phyloP scores from a whole-genome alignment of 2,113 vertebrate species.

The Chelonoidis abingdonii region DNA sequence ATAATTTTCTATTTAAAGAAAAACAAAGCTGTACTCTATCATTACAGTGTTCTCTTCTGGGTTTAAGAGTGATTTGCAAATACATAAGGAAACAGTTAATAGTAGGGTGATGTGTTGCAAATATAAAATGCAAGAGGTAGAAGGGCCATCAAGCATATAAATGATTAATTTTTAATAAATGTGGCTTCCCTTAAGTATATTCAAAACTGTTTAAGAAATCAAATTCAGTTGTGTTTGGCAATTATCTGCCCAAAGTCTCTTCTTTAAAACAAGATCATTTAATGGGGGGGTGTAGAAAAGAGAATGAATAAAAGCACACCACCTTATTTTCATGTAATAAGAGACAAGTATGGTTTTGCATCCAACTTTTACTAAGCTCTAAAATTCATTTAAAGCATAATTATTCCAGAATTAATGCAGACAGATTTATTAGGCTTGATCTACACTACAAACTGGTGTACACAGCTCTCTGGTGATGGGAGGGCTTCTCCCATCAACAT shows the following conservation, averaged over 20 bases:
- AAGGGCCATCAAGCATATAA: background rate
- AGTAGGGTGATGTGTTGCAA: background rate
- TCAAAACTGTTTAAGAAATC: background rate
- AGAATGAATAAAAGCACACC: background rate
- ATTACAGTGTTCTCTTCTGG: background rate
- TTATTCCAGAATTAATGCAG: background rate
- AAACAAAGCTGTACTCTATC: background rate
- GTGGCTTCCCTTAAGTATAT: background rate
- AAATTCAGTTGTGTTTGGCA: background rate
- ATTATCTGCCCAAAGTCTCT: background rate
- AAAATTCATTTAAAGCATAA: background rate
- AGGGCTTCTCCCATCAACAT: background rate
- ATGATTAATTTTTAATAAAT: background rate
- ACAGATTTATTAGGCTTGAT: background rate
- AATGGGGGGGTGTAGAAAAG: background rate
- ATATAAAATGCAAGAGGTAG: background rate
- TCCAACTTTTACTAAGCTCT: background rate
- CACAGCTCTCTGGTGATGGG: background rate
- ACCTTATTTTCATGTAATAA: background rate
- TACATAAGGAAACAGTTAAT: background rate
- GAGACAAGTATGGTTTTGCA: background rate
- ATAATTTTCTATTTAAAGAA: background rate
- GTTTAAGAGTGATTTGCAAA: background rate
- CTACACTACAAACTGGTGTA: background rate
- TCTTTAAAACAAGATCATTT: background rate